phyloP scores from a whole-genome alignment of 1,140 invertebrate species.

The Cepaea nemoralis region DNA sequence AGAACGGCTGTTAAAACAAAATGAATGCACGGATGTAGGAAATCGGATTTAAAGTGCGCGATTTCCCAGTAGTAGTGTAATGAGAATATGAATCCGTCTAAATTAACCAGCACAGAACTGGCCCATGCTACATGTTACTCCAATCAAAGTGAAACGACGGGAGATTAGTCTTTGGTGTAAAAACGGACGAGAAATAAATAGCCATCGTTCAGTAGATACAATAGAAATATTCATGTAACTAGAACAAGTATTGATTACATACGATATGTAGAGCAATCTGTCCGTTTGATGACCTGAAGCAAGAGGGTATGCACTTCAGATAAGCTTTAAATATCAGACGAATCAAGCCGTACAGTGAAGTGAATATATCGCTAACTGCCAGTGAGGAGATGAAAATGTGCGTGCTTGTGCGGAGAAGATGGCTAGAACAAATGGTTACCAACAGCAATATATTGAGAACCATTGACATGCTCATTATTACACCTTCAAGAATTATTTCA shows the following conservation, averaged over 20 bases:
- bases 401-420: neutral
- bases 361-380: neutral
- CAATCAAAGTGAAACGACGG: neutral
- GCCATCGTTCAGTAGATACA: neutral
- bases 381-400: neutral
- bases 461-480: no score
- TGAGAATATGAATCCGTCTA: neutral
- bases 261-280: no score
- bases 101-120: neutral
- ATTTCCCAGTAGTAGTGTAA: neutral
- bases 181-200: neutral
- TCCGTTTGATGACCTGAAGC: no score
- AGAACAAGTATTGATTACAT: no score
- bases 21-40: neutral
- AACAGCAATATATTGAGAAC: neutral
- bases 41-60: neutral
- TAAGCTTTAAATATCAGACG: no score
- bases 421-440: neutral
- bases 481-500: no score
- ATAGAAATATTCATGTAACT: neutral
- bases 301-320: no score
- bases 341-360: neutral
- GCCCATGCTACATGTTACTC: neutral
- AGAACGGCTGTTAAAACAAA: neutral
- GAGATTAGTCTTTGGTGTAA: neutral